These are phyloP conservation scores for Marisa cornuarietis DNA, from an alignment of 1,140 invertebrate species.

Conservation along the genomic window DNA sequence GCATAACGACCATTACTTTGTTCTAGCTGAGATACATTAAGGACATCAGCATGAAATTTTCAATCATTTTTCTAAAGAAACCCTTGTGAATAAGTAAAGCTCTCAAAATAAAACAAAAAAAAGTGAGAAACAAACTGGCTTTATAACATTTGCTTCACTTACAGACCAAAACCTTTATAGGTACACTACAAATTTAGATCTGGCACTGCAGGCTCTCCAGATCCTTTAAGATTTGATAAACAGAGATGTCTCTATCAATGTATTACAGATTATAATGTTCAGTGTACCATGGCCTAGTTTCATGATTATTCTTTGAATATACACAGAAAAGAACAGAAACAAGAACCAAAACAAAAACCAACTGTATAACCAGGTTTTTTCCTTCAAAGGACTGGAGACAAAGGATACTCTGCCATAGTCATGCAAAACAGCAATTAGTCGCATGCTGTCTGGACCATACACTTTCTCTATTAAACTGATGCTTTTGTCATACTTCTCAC, in stretches of 20 bases:
- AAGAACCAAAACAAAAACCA: neutral
- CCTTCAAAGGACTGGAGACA: neutral
- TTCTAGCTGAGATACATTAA: constrained; percentile 42
- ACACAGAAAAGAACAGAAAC: constrained; percentile 2
- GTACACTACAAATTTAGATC: no score
- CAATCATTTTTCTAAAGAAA: neutral
- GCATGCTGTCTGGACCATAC: constrained; percentile 52
- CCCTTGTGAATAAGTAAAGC: neutral
- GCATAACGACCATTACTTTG: constrained; percentile 59
- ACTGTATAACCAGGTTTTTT: neutral
- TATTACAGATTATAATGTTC: no score
- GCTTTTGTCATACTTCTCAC: constrained; percentile 57
- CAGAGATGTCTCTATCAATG: no score
- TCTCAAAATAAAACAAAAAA: no score
- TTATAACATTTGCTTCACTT: no score
- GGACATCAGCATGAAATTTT: neutral
- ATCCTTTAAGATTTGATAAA: no score
- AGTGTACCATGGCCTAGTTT: no score
- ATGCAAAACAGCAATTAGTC: constrained; percentile 59
- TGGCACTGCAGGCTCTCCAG: no score
- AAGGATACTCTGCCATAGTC: constrained; percentile 59
- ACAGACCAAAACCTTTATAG: no score
- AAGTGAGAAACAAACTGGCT: no score
- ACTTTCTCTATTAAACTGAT: constrained; percentile 51
- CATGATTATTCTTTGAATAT: neutral